Conservation (phyloP, 1,140 invertebrate species). For the Drosophila ercepeae region DNA sequence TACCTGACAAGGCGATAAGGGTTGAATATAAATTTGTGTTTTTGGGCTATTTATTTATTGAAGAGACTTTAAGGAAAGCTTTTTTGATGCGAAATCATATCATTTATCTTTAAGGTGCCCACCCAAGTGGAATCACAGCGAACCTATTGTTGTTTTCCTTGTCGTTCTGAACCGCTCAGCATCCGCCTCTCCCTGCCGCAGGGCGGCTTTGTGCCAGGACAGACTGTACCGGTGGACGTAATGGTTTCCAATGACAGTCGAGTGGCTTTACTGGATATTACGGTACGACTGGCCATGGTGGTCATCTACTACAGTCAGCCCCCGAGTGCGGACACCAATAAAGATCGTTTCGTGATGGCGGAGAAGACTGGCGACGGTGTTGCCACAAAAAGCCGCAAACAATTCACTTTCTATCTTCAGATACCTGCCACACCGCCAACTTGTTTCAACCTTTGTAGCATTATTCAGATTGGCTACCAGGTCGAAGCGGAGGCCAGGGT, state of each 20-base stretch:
- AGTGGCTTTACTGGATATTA: constrained; percentile 84
- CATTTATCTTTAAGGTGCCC: constrained; percentile 47
- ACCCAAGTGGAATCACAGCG: constrained; percentile 55
- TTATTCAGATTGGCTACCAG: constrained; percentile 89
- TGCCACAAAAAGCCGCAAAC: constrained; percentile 76
- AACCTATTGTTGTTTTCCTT: constrained; percentile 70
- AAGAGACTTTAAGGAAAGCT: background rate
- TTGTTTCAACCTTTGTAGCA: constrained; percentile 88
- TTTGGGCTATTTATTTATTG: background rate
- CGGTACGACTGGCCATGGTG: constrained; percentile 84
- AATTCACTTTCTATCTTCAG: constrained; percentile 83
- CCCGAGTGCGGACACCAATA: constrained; percentile 85
- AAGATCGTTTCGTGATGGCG: constrained; percentile 85
- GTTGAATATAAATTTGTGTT: background rate
- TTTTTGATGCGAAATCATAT: background rate
- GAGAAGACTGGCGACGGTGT: constrained; percentile 84
- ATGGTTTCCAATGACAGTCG: constrained; percentile 83
- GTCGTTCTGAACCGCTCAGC: constrained; percentile 58
- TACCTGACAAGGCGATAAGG: background rate
- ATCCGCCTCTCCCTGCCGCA: constrained; percentile 64
- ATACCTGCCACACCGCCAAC: constrained; percentile 89
- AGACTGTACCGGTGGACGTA: constrained; percentile 59
- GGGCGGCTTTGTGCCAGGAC: constrained; percentile 74
- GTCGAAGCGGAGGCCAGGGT: constrained; percentile 85
- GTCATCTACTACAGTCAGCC: constrained; percentile 83